Evolutionary conservation across 2,113 vertebrate genomes (phyloP), one percentile per base, ranked within the genome.

Genomic region (Rhineura floridana): DNA sequence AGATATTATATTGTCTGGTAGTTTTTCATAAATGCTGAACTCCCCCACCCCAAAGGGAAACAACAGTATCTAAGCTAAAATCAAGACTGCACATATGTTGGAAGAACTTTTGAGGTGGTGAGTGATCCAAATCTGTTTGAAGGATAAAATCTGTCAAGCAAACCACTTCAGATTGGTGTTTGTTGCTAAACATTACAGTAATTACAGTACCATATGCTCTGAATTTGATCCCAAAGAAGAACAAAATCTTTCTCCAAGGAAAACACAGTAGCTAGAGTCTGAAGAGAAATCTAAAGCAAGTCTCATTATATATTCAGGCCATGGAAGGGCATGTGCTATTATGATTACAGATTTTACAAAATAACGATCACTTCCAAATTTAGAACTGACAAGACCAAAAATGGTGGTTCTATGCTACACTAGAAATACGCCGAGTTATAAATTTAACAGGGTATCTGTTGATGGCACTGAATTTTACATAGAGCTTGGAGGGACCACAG

Each of bases 391-490:
- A 50, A 90, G 8, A 52, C 85, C 19, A 2, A 70, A 19, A 46
- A 48, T 36, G 17, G 9, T 10, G 48, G 1, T 8, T 84, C 48
- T 55, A 28, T 52, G 42, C 1, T 42, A 10, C 9, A 2, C 6
- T 12, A 83, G 9, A 70, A 65, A 15, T n/a, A 0, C 17, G 13
- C 6, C 48, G 82, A 39, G 11, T 36, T 55, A 25, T 48, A 65
- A 17, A 19, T 50, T 82, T 69, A 79, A 88, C 90, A 81, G 2
- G 10, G 17, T 67, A 2, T 85, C 36, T 90, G 1, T 55, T 90
- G 79, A 84, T 83, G 15, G 3, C 21, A 69, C 87, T 81, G 55
- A 48, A 2, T 0, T 0, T 0, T 0, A 0, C n/a, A n/a, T 44
- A 81, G 25, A 33, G 48, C 15, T 5, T 84, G 50, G 36, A 90